phyloP scores from a whole-genome alignment of 2,888 invertebrate genomes.

The Drosophila aldrichi region DNA sequence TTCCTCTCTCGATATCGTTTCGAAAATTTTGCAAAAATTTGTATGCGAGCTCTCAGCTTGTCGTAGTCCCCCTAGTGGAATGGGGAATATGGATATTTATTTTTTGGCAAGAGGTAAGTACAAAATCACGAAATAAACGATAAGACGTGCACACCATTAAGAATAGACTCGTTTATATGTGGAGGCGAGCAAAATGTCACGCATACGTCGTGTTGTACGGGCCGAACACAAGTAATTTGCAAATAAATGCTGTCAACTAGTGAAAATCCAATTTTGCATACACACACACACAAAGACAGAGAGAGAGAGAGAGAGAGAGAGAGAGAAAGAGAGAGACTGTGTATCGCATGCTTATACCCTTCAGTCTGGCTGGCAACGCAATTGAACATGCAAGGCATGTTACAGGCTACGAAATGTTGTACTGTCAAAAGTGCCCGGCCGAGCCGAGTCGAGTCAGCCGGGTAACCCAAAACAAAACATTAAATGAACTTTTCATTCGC shows the following conservation, averaged over 20 bases:
- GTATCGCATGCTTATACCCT: constrained; percentile 27
- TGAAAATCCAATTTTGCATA: constrained; percentile 52
- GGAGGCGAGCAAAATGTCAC: constrained; percentile 22
- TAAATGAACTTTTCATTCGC: constrained; percentile 56
- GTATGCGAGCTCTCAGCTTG: not conserved
- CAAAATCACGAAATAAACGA: constrained; percentile 36
- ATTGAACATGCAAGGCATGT: constrained; percentile 72
- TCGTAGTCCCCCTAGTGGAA: not conserved
- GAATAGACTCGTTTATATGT: constrained; percentile 5
- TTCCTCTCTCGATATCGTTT: not conserved
- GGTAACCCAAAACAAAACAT: constrained; percentile 44
- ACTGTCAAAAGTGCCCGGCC: constrained; percentile 57
- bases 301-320: not conserved
- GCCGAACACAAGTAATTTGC: constrained; percentile 68
- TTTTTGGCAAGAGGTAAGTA: constrained; percentile 6
- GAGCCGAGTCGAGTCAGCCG: constrained; percentile 2
- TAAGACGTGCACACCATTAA: constrained; percentile 22
- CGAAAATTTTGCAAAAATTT: not conserved
- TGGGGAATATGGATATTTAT: constrained; percentile 1
- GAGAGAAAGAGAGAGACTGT: constrained; percentile 1
- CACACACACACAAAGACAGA: not conserved
- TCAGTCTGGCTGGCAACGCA: constrained; percentile 30
- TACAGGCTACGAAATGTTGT: constrained; percentile 54
- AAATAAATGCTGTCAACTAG: constrained; percentile 71
- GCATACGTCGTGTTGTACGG: constrained; percentile 35